Base-by-base conservation (phyloP, 2,888 invertebrate genomes). In the Stegana nigrithorax region DNA sequence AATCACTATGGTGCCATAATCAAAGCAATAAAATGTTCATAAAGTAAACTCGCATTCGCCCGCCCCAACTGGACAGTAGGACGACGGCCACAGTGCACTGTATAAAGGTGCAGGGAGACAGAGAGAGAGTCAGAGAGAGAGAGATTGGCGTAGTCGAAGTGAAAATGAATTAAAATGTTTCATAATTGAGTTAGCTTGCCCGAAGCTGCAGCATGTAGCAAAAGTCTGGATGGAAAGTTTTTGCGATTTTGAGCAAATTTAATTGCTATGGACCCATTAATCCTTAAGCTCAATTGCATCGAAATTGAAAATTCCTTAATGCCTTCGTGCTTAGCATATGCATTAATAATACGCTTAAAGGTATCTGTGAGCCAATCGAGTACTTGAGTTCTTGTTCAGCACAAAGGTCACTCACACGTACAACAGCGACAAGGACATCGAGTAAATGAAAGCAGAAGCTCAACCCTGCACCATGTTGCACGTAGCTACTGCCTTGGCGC, bases 171-270 rank as follows among this genome's bases (percentile, higher is more conserved):
- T 67, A 69, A 71, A 77, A 73, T 67, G 74, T 65, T 74, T 61
- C 69, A 75, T 75, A 75, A 75, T 74, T 78, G 71, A 75, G 78
- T 75, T 75, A 72, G 65, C n/a, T n/a, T n/a, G n/a, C 5, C 21
- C 14, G 7, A 10, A 10, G n/a, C 17, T 64, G 62, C 64, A 39
- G 39, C 51, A 44, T 27, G 47, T 58, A 63, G 57, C 65, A 55
- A 57, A 57, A 42, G 51, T 25, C 61, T 23, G n/a, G n/a, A 67
- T 69, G 68, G 60, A 65, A n/a, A n/a, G 66, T 68, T 67, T 65
- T 23, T 42, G 10, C 32, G 32, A 25, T 32, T 53, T 53, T 53
- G 32, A 53, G 29, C 53, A n/a, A 14, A 55, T 55, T 55, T 32
- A 55, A 27, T 4, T 32, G 32, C 21, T 36, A 32, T 19, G 19